Evolutionary conservation across 2,888 invertebrate genomes (phyloP).

Genomic region (Achlya flavicornis): DNA sequence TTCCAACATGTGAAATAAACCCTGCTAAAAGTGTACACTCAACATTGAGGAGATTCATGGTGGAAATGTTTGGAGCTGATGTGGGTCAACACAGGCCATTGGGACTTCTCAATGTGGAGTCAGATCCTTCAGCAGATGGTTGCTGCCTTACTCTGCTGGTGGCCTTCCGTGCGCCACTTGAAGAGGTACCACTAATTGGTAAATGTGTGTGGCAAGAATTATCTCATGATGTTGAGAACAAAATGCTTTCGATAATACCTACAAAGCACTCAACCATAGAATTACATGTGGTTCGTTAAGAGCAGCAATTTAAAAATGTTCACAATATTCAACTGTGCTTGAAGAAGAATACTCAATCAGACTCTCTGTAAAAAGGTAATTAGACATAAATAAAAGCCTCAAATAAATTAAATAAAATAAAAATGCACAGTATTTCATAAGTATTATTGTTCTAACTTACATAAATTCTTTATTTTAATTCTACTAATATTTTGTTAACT

Average conservation of each 20-base stretch:
- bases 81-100: slow-evolving; percentile 93
- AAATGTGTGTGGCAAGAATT: slow-evolving; percentile 96
- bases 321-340: not conserved
- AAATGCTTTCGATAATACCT: slow-evolving; percentile 86
- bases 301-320: not conserved
- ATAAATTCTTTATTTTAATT: not conserved
- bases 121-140: slow-evolving; percentile 87
- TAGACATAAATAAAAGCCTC: not conserved
- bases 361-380: slow-evolving; percentile 8
- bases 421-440: not conserved
- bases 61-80: slow-evolving; percentile 94
- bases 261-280: slow-evolving; percentile 91
- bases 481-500: not conserved
- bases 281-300: slow-evolving; percentile 91
- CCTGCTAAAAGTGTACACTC: slow-evolving; percentile 94
- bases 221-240: slow-evolving; percentile 86
- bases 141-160: slow-evolving; percentile 92
- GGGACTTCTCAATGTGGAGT: slow-evolving; percentile 91
- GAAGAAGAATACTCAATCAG: slow-evolving; percentile 30
- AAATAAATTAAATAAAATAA: not conserved
- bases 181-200: slow-evolving; percentile 93
- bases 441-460: not conserved
- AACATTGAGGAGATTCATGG: slow-evolving; percentile 94
- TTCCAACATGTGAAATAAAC: slow-evolving; percentile 95
- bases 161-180: slow-evolving; percentile 92